phyloP scores from a whole-genome alignment of 2,113 vertebrate species.

The Chunga burmeisteri region DNA sequence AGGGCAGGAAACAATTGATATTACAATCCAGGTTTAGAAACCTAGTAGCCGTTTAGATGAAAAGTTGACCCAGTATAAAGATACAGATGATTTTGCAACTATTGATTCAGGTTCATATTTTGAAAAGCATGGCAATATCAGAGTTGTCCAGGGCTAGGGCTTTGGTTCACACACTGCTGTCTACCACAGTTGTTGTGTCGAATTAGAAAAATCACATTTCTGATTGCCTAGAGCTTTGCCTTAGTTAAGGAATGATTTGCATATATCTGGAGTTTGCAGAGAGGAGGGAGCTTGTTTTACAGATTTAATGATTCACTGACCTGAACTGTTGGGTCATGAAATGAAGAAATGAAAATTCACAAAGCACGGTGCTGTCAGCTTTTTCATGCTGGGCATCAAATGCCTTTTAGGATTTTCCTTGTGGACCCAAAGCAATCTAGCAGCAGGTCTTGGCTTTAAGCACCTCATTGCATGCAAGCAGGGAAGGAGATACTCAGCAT shows the following conservation, averaged over 20 bases:
- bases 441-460: background rate
- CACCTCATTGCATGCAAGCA: background rate
- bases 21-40: background rate
- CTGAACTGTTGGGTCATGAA: conserved; percentile 1
- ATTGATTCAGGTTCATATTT: background rate
- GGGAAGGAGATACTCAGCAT: background rate
- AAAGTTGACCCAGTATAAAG: background rate
- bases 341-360: background rate
- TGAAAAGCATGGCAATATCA: background rate
- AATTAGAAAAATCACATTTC: background rate
- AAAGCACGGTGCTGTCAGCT: background rate
- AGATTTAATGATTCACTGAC: conserved; percentile 10
- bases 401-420: background rate
- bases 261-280: background rate
- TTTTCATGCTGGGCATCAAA: background rate
- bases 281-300: background rate
- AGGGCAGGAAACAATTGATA: background rate
- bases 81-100: background rate
- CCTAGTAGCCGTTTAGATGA: background rate
- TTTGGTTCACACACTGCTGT: background rate
- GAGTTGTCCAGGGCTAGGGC: background rate
- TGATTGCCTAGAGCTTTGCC: background rate
- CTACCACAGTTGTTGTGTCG: background rate
- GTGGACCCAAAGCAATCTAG: background rate
- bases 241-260: background rate